A percentile compares a stretch with the other conserved stretches of the same genome.
Conservation (phyloP, 2,888 invertebrate genomes). For the Halocaridina rubra region DNA sequence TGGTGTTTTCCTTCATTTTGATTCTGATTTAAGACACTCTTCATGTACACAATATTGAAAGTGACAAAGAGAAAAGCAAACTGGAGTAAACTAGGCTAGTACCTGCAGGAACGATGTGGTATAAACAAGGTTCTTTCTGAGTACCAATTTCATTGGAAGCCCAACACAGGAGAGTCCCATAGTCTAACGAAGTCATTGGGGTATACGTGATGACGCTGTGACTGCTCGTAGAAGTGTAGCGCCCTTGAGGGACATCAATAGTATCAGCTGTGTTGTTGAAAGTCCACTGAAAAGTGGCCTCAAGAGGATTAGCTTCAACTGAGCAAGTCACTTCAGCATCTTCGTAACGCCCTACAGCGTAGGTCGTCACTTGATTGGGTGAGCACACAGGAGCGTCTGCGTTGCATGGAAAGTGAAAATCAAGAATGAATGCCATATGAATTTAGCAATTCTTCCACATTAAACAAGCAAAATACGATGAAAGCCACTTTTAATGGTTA, state of each 20-base stretch:
- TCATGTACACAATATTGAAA: too few relatives aligned
- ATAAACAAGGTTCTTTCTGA: conserved; percentile 53
- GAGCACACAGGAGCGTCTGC: conserved; percentile 54
- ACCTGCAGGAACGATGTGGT: conserved; percentile 59
- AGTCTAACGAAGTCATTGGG: conserved; percentile 53
- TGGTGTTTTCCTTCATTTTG: too few relatives aligned
- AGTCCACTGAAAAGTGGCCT: conserved; percentile 86
- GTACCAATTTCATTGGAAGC: conserved; percentile 50
- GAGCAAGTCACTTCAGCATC: conserved; percentile 60
- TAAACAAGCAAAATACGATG: too few relatives aligned
- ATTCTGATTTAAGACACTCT: too few relatives aligned
- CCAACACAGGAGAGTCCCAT: conserved; percentile 57
- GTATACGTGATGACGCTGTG: conserved; percentile 60
- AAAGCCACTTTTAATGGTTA: too few relatives aligned
- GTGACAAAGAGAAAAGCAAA: too few relatives aligned
- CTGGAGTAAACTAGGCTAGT: too few relatives aligned
- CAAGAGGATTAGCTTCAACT: conserved; percentile 74
- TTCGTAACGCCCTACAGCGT: conserved; percentile 55
- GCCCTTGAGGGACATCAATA: conserved; percentile 76
- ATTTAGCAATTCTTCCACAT: background rate
- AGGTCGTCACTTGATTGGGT: conserved; percentile 48
- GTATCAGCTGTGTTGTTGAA: conserved; percentile 68
- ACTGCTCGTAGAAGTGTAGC: conserved; percentile 66
- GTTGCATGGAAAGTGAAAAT: background rate
- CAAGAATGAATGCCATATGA: background rate